Conservation (phyloP, 2,888 invertebrate species). For the Homarus gammarus region DNA sequence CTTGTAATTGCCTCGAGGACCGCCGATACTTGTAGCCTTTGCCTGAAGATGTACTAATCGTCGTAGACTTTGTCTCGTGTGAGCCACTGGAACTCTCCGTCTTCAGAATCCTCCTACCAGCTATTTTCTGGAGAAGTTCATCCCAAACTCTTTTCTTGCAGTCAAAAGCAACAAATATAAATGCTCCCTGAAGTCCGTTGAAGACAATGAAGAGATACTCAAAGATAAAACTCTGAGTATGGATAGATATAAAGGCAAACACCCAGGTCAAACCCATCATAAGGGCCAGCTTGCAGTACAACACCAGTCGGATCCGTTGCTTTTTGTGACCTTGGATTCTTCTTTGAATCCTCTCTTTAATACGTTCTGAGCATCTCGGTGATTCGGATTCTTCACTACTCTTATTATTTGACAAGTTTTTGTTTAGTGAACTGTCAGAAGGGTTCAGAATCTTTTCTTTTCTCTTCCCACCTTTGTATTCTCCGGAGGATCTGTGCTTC, state of each 20-base stretch:
- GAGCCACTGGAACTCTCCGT: not conserved
- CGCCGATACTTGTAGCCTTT: slow-evolving; percentile 32
- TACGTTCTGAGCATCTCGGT: slow-evolving; percentile 40
- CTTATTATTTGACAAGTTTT: not conserved
- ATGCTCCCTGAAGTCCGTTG: slow-evolving; percentile 80
- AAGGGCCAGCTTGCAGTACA: slow-evolving; percentile 79
- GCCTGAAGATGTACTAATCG: not conserved
- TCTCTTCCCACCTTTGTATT: not conserved
- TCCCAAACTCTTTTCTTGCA: slow-evolving; percentile 77
- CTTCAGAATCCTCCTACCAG: not conserved
- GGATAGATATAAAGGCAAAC: slow-evolving; percentile 78
- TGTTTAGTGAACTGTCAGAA: not conserved
- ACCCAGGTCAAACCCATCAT: slow-evolving; percentile 81
- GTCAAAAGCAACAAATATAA: slow-evolving; percentile 79
- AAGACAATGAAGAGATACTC: slow-evolving; percentile 80
- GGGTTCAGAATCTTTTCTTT: slow-evolving; percentile 3
- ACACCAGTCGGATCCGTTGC: slow-evolving; percentile 77
- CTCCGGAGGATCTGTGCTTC: not conserved
- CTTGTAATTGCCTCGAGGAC: slow-evolving; percentile 29
- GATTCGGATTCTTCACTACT: not conserved
- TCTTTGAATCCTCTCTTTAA: slow-evolving; percentile 61
- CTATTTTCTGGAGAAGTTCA: slow-evolving; percentile 76
- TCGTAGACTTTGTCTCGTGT: not conserved
- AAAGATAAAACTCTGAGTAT: slow-evolving; percentile 77
- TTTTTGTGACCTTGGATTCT: slow-evolving; percentile 54